These are phyloP conservation scores for Caenorhabditis sp. DNA, from an alignment of 2,888 invertebrate genomes.

Conservation along the genomic window DNA sequence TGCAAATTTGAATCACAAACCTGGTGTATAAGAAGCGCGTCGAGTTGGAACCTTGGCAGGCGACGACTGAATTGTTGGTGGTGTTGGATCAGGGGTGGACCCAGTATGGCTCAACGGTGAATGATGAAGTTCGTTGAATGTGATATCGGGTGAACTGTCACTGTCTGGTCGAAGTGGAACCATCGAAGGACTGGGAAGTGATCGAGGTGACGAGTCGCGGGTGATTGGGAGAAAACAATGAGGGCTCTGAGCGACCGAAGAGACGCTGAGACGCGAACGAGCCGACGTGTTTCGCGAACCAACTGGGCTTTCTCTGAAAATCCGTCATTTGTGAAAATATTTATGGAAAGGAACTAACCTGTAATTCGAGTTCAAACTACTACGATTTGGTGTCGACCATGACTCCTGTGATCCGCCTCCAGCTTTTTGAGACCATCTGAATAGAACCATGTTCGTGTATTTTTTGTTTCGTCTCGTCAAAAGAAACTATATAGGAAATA, in stretches of 20 bases:
- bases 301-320: conserved; percentile 46
- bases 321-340: too few species aligned
- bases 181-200: conserved; percentile 47
- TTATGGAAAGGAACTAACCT: conserved; percentile 19
- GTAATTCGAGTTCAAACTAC: conserved; percentile 44
- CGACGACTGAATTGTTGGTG: conserved; percentile 3
- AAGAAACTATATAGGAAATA: too few species aligned
- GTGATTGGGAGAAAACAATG: conserved; percentile 45
- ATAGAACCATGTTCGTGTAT: conserved; percentile 29
- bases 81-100: conserved; percentile 49
- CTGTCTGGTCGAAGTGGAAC: conserved; percentile 43
- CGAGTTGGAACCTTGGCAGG: conserved; percentile 10
- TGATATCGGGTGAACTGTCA: conserved; percentile 36
- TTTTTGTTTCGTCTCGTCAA: too few species aligned
- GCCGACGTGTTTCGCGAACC: conserved; percentile 48
- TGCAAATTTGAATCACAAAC: conserved; percentile 10
- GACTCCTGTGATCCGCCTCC: conserved; percentile 37
- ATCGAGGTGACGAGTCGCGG: conserved; percentile 48
- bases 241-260: conserved; percentile 43
- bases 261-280: conserved; percentile 47
- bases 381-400: conserved; percentile 45
- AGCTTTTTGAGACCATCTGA: conserved; percentile 34
- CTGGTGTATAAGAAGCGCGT: conserved; percentile 31
- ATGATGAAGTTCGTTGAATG: conserved; percentile 35
- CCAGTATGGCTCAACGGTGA: conserved; percentile 51